These are phyloP conservation scores for Crypturellus undulatus DNA, from an alignment of 2,113 vertebrate species.

Conservation along the genomic window DNA sequence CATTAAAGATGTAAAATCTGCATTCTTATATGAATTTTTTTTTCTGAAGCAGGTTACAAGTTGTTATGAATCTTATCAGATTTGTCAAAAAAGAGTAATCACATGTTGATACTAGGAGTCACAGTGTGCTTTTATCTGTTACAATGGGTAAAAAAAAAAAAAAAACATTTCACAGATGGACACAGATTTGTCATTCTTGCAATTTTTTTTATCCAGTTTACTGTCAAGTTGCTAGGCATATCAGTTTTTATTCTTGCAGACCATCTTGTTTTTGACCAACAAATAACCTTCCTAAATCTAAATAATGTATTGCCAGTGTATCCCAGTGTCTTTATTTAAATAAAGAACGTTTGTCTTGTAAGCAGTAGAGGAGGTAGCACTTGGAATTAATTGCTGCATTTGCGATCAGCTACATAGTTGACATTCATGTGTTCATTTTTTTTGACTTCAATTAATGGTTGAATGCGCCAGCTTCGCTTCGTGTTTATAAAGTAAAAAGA, in stretches of 20 bases:
- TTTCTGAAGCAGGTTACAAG: not conserved
- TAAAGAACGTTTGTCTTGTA: not conserved
- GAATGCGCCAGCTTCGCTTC: not conserved
- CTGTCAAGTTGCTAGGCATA: not conserved
- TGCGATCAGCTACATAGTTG: not conserved
- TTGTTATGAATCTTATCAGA: not conserved
- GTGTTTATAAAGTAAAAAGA: not conserved
- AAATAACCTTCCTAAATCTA: not conserved
- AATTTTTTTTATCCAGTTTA: not conserved
- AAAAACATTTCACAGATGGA: not conserved
- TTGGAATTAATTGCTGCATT: not conserved
- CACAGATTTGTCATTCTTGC: not conserved
- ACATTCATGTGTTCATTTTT: not conserved
- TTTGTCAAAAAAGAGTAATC: not conserved
- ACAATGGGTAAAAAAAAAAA: not conserved
- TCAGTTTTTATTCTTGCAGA: not conserved
- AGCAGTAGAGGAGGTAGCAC: not conserved
- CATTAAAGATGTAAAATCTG: not conserved
- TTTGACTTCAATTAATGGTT: not conserved
- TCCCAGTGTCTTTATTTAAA: not conserved
- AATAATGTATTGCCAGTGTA: not conserved
- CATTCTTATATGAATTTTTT: not conserved
- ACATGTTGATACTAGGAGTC: not conserved
- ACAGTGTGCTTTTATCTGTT: not conserved
- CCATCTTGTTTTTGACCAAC: not conserved